phyloP scores from a whole-genome alignment of 2,797 vertebrate species.

The Cossypha niveicapilla region DNA sequence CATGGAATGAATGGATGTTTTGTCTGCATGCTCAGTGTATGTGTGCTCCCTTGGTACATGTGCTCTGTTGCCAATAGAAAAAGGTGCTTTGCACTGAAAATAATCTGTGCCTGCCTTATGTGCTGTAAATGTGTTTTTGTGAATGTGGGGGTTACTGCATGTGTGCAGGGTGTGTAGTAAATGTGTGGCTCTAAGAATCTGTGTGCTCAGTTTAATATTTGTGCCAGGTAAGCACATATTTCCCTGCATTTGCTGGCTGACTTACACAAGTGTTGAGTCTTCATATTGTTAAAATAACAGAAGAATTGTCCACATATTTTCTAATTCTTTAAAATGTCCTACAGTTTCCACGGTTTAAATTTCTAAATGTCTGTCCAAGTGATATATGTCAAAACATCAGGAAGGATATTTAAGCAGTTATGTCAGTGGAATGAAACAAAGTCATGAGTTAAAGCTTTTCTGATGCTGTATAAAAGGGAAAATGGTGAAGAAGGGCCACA shows the following conservation, averaged over 20 bases:
- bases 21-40: neutral
- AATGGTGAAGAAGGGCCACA: slow-evolving; percentile 34
- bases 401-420: slow-evolving; percentile 19
- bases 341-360: slow-evolving; percentile 10
- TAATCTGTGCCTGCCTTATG: neutral
- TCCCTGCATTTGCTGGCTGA: neutral
- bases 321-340: neutral
- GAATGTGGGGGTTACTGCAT: neutral
- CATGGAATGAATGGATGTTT: neutral
- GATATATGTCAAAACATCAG: slow-evolving; percentile 12
- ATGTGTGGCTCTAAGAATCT: neutral
- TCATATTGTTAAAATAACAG: slow-evolving; percentile 32
- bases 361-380: slow-evolving; percentile 1
- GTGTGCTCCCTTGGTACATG: neutral
- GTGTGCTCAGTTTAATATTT: neutral
- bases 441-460: slow-evolving; percentile 34
- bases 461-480: slow-evolving; percentile 37
- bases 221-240: slow-evolving; percentile 11
- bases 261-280: slow-evolving; percentile 5
- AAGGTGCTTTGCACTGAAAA: neutral
- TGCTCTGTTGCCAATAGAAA: neutral
- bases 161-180: neutral
- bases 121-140: neutral
- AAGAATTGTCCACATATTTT: slow-evolving; percentile 19
- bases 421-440: slow-evolving; percentile 19